phyloP scores from a whole-genome alignment of 2,797 vertebrate genomes.

The Distichodus sexfasciatus region DNA sequence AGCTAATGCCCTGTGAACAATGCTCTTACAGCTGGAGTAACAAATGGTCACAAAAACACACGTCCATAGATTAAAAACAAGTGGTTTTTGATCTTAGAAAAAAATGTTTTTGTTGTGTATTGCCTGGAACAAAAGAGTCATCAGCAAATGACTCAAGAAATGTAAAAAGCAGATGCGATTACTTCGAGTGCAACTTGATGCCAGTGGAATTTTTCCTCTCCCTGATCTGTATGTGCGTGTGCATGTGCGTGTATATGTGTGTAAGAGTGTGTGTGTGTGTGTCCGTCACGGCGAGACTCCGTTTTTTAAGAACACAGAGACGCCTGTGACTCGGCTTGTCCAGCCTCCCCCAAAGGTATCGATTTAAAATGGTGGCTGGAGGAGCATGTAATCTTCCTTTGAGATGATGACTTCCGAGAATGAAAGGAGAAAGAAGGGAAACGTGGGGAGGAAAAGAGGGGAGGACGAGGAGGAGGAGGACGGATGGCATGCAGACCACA shows the following conservation, averaged over 20 bases:
- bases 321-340: conserved; percentile 57
- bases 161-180: background rate
- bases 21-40: too few species aligned
- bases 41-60: too few species aligned
- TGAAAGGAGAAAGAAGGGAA: conserved; percentile 52
- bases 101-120: too few species aligned
- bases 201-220: too few species aligned
- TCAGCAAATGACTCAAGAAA: background rate
- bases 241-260: too few species aligned
- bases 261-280: too few species aligned
- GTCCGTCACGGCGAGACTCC: background rate
- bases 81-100: too few species aligned
- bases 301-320: conserved; percentile 65
- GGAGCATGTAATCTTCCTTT: conserved; percentile 76
- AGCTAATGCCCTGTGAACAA: too few species aligned
- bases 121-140: too few species aligned
- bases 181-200: background rate
- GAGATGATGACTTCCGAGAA: conserved; percentile 76
- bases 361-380: conserved; percentile 79
- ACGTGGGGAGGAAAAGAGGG: conserved; percentile 57
- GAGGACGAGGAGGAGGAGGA: conserved; percentile 53
- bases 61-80: too few species aligned
- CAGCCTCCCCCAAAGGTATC: conserved; percentile 67
- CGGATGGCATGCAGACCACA: conserved; percentile 69
- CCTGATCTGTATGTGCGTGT: too few species aligned